A percentile compares a stretch with the other conserved stretches of the same genome.
Conservation (phyloP, 2,113 vertebrate species). For the Corydoras maculifer region DNA sequence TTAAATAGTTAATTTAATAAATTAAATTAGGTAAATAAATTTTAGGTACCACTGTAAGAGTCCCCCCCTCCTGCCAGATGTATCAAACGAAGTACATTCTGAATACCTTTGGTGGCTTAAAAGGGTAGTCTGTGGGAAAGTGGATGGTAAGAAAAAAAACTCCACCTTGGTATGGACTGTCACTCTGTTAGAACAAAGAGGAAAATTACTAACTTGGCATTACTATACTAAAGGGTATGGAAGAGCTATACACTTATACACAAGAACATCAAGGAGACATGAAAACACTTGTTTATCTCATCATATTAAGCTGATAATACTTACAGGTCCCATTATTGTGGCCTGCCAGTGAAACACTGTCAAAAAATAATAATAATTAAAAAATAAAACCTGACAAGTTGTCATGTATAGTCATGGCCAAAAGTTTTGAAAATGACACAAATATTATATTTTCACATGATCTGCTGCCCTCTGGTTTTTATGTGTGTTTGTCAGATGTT, state of each 20-base stretch:
- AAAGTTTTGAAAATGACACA: no score
- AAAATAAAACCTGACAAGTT: neutral
- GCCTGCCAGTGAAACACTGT: constrained; percentile 52
- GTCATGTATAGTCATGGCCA: no score
- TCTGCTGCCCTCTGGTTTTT: no score
- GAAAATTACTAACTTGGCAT: neutral
- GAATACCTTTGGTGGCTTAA: constrained; percentile 48
- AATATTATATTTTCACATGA: no score
- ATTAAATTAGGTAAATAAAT: no score
- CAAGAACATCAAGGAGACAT: neutral
- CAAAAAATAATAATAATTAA: constrained; percentile 6
- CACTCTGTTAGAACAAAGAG: constrained; percentile 31
- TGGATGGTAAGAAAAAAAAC: constrained; percentile 51
- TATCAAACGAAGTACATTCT: neutral
- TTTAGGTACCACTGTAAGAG: no score
- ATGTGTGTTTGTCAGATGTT: no score
- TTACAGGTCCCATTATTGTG: constrained; percentile 52
- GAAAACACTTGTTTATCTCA: no score
- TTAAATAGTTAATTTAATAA: no score
- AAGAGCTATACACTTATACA: neutral
- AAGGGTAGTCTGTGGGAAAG: constrained; percentile 50
- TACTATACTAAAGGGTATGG: neutral
- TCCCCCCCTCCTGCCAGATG: no score
- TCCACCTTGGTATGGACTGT: constrained; percentile 48
- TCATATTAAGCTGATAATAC: constrained; percentile 13